These are phyloP conservation scores for Sorex araneus DNA, from an alignment of 2,113 vertebrate species.

Conservation along the genomic window DNA sequence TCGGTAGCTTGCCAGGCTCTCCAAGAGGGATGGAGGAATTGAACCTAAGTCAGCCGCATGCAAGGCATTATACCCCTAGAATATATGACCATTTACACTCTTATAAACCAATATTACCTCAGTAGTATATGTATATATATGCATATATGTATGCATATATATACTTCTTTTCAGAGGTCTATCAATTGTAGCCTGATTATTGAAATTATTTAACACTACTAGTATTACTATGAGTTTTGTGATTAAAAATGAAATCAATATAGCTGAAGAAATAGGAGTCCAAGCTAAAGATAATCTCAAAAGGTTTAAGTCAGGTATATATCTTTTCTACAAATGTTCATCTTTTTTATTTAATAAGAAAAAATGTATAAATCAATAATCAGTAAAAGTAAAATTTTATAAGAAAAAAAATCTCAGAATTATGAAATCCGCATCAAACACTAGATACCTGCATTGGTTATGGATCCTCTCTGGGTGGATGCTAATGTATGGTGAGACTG, in stretches of 20 bases:
- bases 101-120: no score
- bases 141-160: no score
- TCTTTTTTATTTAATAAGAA: constrained; percentile 45
- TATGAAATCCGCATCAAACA: constrained; percentile 4
- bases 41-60: no score
- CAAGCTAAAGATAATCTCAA: not conserved
- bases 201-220: not conserved
- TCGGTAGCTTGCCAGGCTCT: no score
- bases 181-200: not conserved
- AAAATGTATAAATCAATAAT: constrained; percentile 52
- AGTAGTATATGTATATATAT: no score
- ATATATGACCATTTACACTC: no score
- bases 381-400: constrained; percentile 22
- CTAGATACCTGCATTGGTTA: constrained; percentile 96
- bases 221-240: not conserved
- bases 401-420: not conserved
- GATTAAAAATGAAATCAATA: constrained; percentile 30
- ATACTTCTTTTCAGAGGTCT: no score
- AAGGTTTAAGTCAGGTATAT: constrained; percentile 21
- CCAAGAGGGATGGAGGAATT: no score
- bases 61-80: no score
- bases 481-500: constrained; percentile 97
- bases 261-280: constrained; percentile 38
- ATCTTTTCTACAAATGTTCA: constrained; percentile 15
- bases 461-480: constrained; percentile 96